phyloP scores from a whole-genome alignment of 2,113 vertebrate species.

The Menura novaehollandiae region DNA sequence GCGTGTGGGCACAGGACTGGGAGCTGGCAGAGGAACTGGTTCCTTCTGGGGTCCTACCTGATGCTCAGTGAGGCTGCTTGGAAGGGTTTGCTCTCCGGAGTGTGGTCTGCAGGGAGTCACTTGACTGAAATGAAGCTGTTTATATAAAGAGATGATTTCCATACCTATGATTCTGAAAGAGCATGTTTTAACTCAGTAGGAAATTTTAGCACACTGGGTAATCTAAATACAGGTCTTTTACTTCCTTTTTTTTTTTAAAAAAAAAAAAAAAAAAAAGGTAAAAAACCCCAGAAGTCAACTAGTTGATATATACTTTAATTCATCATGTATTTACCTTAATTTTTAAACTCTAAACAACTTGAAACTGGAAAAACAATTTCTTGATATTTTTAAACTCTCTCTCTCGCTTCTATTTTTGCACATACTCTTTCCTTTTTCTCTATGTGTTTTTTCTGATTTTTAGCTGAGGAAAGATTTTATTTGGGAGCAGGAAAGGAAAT shows the following conservation, averaged over 20 bases:
- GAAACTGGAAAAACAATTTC: not conserved
- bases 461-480: not conserved
- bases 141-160: not conserved
- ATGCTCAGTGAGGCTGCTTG: not conserved
- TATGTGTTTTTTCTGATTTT: not conserved
- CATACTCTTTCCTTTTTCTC: not conserved
- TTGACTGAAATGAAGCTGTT: not conserved
- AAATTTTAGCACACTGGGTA: not conserved
- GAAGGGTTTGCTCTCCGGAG: not conserved
- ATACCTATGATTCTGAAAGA: not conserved
- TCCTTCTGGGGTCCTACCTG: not conserved
- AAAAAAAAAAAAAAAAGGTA: not conserved
- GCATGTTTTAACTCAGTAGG: not conserved
- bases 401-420: not conserved
- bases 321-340: not conserved
- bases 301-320: not conserved
- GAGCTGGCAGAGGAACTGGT: not conserved
- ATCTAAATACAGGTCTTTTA: not conserved
- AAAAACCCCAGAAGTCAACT: not conserved
- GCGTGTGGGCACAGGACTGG: not conserved
- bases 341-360: not conserved
- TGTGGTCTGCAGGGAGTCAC: not conserved
- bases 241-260: not conserved
- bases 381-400: not conserved
- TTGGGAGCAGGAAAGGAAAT: not conserved